Conservation (phyloP, 1,140 invertebrate species). For the Drosophila teissieri region DNA sequence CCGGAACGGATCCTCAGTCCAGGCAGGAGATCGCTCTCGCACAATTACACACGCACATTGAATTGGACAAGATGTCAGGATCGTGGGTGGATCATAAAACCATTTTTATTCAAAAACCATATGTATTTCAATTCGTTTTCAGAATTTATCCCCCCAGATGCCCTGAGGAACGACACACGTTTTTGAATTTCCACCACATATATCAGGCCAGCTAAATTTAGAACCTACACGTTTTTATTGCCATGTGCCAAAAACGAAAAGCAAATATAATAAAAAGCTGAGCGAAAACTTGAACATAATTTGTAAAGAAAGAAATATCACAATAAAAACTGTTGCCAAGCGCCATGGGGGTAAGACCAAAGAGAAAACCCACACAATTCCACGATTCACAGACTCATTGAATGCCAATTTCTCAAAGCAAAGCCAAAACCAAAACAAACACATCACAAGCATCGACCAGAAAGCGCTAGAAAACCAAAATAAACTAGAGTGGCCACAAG, state of each 20-base stretch:
- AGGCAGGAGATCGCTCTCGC: not conserved
- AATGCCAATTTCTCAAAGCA: conserved; percentile 43
- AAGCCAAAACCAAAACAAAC: conserved; percentile 24
- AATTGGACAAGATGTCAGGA: not conserved
- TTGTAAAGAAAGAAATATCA: conserved; percentile 15
- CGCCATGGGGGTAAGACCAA: conserved; percentile 17
- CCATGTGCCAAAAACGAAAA: conserved; percentile 44
- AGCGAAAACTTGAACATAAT: conserved; percentile 9
- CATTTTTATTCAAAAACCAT: conserved; percentile 1
- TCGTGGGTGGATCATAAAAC: conserved; percentile 5
- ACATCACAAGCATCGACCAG: conserved; percentile 29
- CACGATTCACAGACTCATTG: conserved; percentile 37
- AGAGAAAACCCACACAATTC: conserved; percentile 23
- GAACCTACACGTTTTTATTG: conserved; percentile 59
- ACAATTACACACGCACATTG: conserved; percentile 11
- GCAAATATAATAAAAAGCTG: conserved; percentile 11
- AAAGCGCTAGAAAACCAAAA: conserved; percentile 64
- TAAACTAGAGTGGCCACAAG: conserved; percentile 28
- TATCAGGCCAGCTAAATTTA: conserved; percentile 39
- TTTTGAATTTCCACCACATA: conserved; percentile 20
- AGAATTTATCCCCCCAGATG: conserved; percentile 25
- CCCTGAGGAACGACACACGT: conserved; percentile 18
- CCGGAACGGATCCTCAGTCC: conserved; percentile 1
- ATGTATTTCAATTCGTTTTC: conserved; percentile 15
- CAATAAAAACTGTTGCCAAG: conserved; percentile 53